Percentiles rank a stretch among this genome's conserved stretches.
These are phyloP conservation scores for Columba guinea DNA, from an alignment of 2,797 vertebrate genomes.

Conservation along the genomic window DNA sequence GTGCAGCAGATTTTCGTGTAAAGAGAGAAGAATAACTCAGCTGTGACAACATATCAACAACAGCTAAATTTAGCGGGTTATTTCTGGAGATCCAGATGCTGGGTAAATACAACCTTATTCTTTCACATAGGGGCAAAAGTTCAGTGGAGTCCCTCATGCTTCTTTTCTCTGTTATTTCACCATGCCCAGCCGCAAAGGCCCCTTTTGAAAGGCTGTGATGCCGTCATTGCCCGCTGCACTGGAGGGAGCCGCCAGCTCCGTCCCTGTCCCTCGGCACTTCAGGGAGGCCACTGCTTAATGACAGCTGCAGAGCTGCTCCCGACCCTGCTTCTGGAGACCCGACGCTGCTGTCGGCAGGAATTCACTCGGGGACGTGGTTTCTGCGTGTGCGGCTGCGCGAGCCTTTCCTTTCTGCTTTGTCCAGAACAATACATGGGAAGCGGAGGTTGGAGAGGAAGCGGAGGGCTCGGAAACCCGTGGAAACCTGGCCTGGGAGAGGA, in stretches of 20 bases:
- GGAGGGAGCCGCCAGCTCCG: fast-evolving
- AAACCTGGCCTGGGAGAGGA: neutral
- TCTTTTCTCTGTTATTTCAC: neutral
- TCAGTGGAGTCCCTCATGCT: neutral
- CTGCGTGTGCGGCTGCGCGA: fast-evolving
- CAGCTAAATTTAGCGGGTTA: slow-evolving; percentile 60
- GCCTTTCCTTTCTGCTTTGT: slow-evolving; percentile 12
- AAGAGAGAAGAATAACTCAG: slow-evolving; percentile 33
- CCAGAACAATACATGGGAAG: slow-evolving; percentile 49
- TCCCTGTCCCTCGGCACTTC: neutral
- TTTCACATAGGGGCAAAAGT: slow-evolving; percentile 48
- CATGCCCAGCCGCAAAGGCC: neutral
- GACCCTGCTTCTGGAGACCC: fast-evolving
- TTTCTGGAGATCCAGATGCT: slow-evolving; percentile 54
- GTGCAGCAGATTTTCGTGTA: neutral
- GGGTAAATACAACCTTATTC: slow-evolving; percentile 54
- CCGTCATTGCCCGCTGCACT: neutral
- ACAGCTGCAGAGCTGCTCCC: neutral
- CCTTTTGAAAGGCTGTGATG: neutral
- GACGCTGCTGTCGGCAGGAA: neutral
- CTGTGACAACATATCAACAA: slow-evolving; percentile 58
- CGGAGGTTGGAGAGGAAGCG: neutral
- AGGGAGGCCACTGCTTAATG: neutral
- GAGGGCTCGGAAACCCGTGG: neutral
- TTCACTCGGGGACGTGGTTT: neutral